Base-by-base conservation (phyloP, 2,113 vertebrate species). In the Crotalus tigris region DNA sequence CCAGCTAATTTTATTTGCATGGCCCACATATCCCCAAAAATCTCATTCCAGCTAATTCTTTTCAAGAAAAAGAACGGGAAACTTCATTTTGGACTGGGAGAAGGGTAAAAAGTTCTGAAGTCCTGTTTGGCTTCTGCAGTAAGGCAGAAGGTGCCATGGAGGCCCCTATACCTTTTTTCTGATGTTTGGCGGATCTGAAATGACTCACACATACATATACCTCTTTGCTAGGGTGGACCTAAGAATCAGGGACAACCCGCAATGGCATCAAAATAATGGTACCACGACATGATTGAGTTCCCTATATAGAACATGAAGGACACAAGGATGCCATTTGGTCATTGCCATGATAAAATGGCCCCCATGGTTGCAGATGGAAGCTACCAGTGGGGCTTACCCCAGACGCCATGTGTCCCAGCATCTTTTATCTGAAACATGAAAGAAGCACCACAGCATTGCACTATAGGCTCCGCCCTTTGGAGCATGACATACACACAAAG, bases 31-130 rank as follows among this genome's bases (percentile, higher is more conserved):
- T 55, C 44, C 91, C 26, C 51, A 90, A 17, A 17, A 57, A 88
- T 54, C 53, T 92, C 69, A 64, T 10, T 85, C 81, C 93, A 90
- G 44, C 19, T 93, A 49, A 95, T 92, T 11, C 69, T n/a, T 85
- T 87, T 3, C 23, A 39, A 13, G 85, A 21, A 53, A 5, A 19
- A 44, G 39, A 2, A 11, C 54, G 81, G 13, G 23, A 92, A 7
- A 93, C 81, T 85, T 91, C 49, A 23, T 54, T 92, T 94, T 29
- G 39, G 55, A 87, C 26, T 87, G 64, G 85, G n/a, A 92, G 26
- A 89, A 81, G 49, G 46, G 44, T 46, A 49, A 59, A 87, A 9
- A n/a, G 39, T 21, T 33, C 7, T 8, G 19, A 19, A 75, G 69
- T 17, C 10, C 19, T 21, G 17, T 59, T 24, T 29, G 21, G 39